Evolutionary conservation across 2,797 vertebrate species (phyloP).

Genomic region (Gallinago solitaria): DNA sequence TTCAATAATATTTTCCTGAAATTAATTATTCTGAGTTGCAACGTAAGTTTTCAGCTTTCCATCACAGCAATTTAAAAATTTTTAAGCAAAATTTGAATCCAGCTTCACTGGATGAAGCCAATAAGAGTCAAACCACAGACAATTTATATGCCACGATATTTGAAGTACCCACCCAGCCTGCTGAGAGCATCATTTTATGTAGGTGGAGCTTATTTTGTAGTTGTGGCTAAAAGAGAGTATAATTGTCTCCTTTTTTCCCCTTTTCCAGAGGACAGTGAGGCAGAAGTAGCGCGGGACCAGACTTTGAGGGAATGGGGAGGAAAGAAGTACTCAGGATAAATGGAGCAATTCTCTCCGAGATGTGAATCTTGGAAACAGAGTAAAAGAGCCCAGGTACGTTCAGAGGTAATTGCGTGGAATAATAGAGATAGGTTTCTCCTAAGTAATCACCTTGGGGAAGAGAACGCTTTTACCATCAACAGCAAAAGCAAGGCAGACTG

Average conservation of each 20-base stretch:
- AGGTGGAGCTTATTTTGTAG: background rate
- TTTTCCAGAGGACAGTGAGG: background rate
- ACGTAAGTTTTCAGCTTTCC: background rate
- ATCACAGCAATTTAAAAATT: background rate
- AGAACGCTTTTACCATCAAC: background rate
- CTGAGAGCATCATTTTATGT: background rate
- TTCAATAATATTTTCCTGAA: background rate
- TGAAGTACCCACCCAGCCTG: background rate
- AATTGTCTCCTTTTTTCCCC: background rate
- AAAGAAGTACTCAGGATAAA: background rate
- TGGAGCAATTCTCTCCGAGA: background rate
- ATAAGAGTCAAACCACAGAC: background rate
- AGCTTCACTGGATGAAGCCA: background rate
- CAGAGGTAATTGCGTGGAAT: slow-evolving; percentile 13
- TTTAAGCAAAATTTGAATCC: background rate
- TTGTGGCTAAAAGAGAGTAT: background rate
- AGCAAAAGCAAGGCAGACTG: background rate
- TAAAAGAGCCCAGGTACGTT: background rate
- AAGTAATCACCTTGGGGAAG: slow-evolving; percentile 13
- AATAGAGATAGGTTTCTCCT: background rate
- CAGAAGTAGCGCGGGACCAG: background rate
- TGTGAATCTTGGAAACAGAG: background rate
- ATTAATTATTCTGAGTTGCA: background rate
- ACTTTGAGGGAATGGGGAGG: background rate
- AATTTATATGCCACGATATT: background rate